phyloP scores from a whole-genome alignment of 2,797 vertebrate species.

The Parotocinclus haroldoi region DNA sequence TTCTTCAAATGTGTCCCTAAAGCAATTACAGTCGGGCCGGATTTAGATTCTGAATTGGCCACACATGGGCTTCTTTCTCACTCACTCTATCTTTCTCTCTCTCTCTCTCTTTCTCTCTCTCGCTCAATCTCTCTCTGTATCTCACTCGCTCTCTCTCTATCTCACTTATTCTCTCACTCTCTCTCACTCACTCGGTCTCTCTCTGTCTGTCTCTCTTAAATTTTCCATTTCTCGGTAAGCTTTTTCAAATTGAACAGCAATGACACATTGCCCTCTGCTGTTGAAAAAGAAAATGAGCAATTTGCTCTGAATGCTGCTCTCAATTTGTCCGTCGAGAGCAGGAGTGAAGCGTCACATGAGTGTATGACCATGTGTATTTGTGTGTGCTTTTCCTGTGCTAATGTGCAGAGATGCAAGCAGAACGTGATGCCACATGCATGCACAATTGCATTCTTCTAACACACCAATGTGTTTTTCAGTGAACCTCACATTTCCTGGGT shows the following conservation, averaged over 20 bases:
- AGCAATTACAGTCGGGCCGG: slow-evolving; percentile 67
- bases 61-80: slow-evolving; percentile 12
- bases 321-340: slow-evolving; percentile 15
- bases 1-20: slow-evolving; percentile 54
- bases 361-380: not conserved
- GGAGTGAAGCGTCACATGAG: slow-evolving; percentile 10
- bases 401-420: slow-evolving; percentile 14
- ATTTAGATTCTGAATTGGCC: slow-evolving; percentile 51
- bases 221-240: not conserved
- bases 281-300: not conserved
- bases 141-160: not conserved
- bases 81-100: not conserved
- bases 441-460: slow-evolving; percentile 14
- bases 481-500: slow-evolving; percentile 5
- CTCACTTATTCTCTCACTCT: not conserved
- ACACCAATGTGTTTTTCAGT: slow-evolving; percentile 4
- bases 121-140: not conserved
- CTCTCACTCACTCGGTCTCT: not conserved
- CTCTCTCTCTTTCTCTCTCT: not conserved
- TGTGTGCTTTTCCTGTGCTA: not conserved
- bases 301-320: slow-evolving; percentile 10
- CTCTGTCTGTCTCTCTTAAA: not conserved
- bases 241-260: not conserved
- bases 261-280: slow-evolving; percentile 53
- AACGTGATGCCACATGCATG: slow-evolving; percentile 20